Evolutionary conservation across 1,140 invertebrate species (phyloP).

Genomic region (Conus betulinus): DNA sequence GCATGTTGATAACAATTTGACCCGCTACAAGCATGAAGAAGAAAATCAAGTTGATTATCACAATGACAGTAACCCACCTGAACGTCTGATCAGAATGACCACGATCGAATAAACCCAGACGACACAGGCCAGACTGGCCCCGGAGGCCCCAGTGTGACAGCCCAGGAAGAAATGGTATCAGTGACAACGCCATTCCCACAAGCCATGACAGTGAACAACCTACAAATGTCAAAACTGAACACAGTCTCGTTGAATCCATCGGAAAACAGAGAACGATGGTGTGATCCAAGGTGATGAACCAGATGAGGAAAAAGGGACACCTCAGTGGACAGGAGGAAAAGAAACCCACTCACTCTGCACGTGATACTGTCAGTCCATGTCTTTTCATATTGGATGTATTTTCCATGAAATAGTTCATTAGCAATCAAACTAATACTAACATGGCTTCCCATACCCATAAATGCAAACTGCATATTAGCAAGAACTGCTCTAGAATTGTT

Average conservation of each 20-base stretch:
- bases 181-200: not conserved
- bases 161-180: conserved; percentile 18
- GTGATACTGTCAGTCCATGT: conserved; percentile 21
- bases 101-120: too few relatives aligned
- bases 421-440: not conserved
- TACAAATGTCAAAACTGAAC: not conserved
- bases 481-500: too few relatives aligned
- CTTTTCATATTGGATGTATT: conserved; percentile 19
- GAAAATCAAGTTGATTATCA: too few relatives aligned
- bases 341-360: conserved; percentile 33
- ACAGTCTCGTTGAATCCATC: not conserved
- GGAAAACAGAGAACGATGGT: not conserved
- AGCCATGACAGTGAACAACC: conserved; percentile 19
- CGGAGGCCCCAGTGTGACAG: conserved; percentile 46
- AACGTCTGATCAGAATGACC: too few relatives aligned
- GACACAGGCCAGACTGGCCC: conserved; percentile 23
- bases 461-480: too few relatives aligned
- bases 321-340: conserved; percentile 35
- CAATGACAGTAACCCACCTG: too few relatives aligned
- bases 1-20: too few relatives aligned
- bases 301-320: conserved; percentile 29
- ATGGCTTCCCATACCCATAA: too few relatives aligned
- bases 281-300: conserved; percentile 53
- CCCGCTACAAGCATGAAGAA: too few relatives aligned
- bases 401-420: conserved; percentile 52